Conservation (phyloP, 2,113 vertebrate species). For the Ammodytes dubius region DNA sequence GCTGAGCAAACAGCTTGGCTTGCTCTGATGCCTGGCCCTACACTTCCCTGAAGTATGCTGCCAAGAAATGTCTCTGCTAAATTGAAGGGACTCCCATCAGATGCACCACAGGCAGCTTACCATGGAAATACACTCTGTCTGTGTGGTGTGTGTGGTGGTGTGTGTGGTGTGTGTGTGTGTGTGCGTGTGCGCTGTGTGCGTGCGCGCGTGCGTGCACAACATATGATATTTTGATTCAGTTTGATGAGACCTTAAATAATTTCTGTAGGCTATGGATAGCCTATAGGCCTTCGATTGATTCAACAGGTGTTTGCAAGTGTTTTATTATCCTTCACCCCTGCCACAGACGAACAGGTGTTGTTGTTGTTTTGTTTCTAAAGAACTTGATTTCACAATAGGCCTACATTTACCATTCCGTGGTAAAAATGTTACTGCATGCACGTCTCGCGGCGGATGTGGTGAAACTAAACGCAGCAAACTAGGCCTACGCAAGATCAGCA, state of each 20-base stretch:
- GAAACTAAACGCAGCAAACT: slow-evolving; percentile 19
- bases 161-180: too few relatives aligned
- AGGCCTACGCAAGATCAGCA: slow-evolving; percentile 30
- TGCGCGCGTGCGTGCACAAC: neutral
- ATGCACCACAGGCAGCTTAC: neutral
- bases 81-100: neutral
- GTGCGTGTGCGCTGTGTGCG: too few relatives aligned
- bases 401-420: neutral
- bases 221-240: neutral
- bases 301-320: slow-evolving; percentile 33
- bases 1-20: slow-evolving; percentile 19
- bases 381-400: slow-evolving; percentile 12
- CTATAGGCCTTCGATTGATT: neutral
- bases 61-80: neutral
- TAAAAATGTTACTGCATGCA: slow-evolving; percentile 5
- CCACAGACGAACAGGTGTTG: slow-evolving; percentile 19
- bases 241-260: neutral
- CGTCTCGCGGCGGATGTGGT: slow-evolving; percentile 62
- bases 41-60: neutral
- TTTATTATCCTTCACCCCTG: too few relatives aligned
- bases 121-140: neutral
- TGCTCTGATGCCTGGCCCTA: neutral
- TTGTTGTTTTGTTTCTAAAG: slow-evolving; percentile 5
- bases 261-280: neutral
- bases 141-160: neutral